A percentile compares a stretch with the other conserved stretches of the same genome.
Evolutionary conservation across 2,797 vertebrate species (phyloP).

Genomic region (Centroberyx gerrardi): DNA sequence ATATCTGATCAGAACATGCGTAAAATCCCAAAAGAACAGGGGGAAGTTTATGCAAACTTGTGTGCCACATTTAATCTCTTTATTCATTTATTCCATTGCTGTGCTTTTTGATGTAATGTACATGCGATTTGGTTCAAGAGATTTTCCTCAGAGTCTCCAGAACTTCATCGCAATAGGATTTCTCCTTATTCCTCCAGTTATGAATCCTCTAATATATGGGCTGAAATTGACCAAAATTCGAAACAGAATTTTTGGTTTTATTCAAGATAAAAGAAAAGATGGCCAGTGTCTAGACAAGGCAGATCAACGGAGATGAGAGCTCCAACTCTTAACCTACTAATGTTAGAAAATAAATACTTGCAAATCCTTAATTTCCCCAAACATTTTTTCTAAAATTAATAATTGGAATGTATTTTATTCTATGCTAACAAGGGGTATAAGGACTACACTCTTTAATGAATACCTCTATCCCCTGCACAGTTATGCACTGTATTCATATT

Average conservation of each 20-base stretch:
- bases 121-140: conserved; percentile 34
- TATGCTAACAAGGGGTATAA: no score
- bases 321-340: no score
- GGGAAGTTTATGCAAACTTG: conserved; percentile 77
- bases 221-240: conserved; percentile 64
- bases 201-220: conserved; percentile 71
- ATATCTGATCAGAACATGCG: conserved; percentile 43
- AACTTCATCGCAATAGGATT: conserved; percentile 65
- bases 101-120: conserved; percentile 70
- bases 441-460: no score
- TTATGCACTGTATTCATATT: no score
- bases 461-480: no score
- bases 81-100: conserved; percentile 40
- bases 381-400: no score
- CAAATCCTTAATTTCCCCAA: no score
- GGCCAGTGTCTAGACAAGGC: not conserved
- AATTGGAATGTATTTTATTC: no score
- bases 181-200: conserved; percentile 57
- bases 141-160: conserved; percentile 47
- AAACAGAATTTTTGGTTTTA: conserved; percentile 35
- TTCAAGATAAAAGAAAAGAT: not conserved
- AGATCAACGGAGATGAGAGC: not conserved
- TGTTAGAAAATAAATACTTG: no score
- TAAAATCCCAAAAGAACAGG: conserved; percentile 59
- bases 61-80: conserved; percentile 72